Evolutionary conservation across 2,797 vertebrate species (phyloP), one percentile per base, ranked within the genome.

Genomic region (Acrossocheilus fasciatus): DNA sequence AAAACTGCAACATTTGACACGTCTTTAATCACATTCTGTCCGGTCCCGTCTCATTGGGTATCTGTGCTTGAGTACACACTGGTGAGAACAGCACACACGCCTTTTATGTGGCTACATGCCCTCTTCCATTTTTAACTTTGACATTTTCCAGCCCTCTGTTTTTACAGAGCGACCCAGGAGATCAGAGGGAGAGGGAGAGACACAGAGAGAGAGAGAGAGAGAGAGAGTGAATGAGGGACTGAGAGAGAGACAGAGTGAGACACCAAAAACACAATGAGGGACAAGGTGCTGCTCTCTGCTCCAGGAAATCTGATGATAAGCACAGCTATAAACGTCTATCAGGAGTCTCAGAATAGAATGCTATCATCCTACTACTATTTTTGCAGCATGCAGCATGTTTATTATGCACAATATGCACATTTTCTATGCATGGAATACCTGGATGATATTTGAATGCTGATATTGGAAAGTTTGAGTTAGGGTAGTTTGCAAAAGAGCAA

Each of bases 91-190:
- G 77, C 87, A 73, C 64, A 74, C 30, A 74, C 47, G 84, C 85
- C 92, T 93, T 94, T 94, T 87, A 93, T 93, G 92, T 92, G 90
- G 88, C 86, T 87, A 88, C 89, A 86, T 70, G 74, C 83, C 87
- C 87, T 85, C 80, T 92, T 93, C 89, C 92, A 92, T 92, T 95
- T 95, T 93, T 94, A 93, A 93, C 89, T 87, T 87, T 95, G 93
- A 94, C 94, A 95, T 95, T 95, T 95, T 89, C 85, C 91, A 86
- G 84, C 89, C 91, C 89, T 91, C 90, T 89, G 88, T 89, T 94
- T 93, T 91, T 90, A 92, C 89, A 90, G 76, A 88, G 87, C 85
- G 54, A 82, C 88, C 83, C 72, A 39, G 68, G 86, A 92, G 91
- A 92, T 94, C 91, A 92, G 82, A 94, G 90, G 87, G 85, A 68